phyloP scores from a whole-genome alignment of 1,140 invertebrate species.

The Macrocentrus cingulum region DNA sequence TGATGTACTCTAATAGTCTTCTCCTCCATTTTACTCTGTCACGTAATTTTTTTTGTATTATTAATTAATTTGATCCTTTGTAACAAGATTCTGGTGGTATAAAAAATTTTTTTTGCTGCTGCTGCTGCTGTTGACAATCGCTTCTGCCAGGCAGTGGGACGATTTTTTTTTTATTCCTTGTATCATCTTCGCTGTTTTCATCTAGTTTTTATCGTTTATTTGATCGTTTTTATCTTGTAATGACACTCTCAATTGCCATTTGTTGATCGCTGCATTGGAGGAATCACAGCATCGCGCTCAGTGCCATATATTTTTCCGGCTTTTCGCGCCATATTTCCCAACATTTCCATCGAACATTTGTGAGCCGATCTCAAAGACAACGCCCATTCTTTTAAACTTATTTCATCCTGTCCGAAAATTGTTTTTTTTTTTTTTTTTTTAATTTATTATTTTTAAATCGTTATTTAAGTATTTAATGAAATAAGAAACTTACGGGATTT shows the following conservation, averaged over 20 bases:
- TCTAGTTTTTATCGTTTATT: conserved; percentile 11
- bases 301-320: conserved; percentile 96
- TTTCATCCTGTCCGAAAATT: conserved; percentile 90
- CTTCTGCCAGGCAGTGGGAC: conserved; percentile 53
- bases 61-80: conserved; percentile 36
- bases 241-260: conserved; percentile 59
- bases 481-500: conserved; percentile 75
- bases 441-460: conserved; percentile 14
- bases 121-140: conserved; percentile 39
- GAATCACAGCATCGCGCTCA: conserved; percentile 61
- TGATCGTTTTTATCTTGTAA: conserved; percentile 12
- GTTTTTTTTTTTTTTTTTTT: no score
- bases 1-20: no score
- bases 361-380: conserved; percentile 86
- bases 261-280: conserved; percentile 57
- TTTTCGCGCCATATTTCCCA: conserved; percentile 93
- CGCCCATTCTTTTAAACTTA: conserved; percentile 94
- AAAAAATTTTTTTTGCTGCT: conserved; percentile 54
- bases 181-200: conserved; percentile 12
- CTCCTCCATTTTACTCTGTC: no score
- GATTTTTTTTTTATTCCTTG: conserved; percentile 8
- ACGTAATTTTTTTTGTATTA: no score
- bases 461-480: no score
- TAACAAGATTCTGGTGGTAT: conserved; percentile 32
- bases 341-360: conserved; percentile 87